Percentiles rank a stretch among this genome's conserved stretches.
These are phyloP conservation scores for Uria lomvia DNA, from an alignment of 2,113 vertebrate species.

Conservation along the genomic window DNA sequence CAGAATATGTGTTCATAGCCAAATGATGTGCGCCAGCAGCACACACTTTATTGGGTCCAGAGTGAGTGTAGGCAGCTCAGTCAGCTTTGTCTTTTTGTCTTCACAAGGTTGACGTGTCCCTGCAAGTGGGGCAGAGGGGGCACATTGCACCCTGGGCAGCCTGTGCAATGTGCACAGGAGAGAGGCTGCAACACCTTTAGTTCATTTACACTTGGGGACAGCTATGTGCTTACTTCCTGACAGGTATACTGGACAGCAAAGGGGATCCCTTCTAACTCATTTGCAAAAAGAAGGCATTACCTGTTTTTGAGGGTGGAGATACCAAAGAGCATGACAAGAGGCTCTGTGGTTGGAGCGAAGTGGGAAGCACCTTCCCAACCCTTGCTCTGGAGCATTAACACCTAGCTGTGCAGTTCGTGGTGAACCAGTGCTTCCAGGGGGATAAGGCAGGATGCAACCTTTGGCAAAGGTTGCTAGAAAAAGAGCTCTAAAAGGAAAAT, in stretches of 20 bases:
- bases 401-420: background rate
- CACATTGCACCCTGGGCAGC: accelerated
- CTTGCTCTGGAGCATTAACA: background rate
- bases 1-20: background rate
- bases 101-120: accelerated
- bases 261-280: background rate
- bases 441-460: background rate
- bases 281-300: background rate
- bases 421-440: background rate
- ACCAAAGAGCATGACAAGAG: background rate
- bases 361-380: background rate
- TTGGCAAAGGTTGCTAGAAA: background rate
- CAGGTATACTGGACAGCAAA: background rate
- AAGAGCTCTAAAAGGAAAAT: background rate
- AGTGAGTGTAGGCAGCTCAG: background rate
- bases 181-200: background rate
- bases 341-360: background rate
- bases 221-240: background rate
- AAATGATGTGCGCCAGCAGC: background rate
- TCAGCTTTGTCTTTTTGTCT: background rate
- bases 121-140: background rate
- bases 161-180: background rate
- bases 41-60: background rate
- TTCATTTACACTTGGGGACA: background rate
- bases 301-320: background rate